phyloP scores from a whole-genome alignment of 2,113 vertebrate species.

The Zootoca vivipara region DNA sequence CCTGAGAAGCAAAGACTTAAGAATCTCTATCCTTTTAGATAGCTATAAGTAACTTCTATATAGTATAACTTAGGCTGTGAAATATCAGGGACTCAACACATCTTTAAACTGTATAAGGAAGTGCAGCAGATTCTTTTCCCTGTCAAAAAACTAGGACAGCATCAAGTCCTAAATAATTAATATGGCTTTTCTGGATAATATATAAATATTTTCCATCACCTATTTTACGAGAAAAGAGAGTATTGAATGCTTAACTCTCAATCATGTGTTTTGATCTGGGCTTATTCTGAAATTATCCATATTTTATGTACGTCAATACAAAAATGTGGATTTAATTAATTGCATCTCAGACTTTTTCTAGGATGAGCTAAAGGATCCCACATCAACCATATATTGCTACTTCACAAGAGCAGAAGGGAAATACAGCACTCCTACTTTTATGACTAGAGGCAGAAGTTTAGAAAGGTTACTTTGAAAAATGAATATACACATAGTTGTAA shows the following conservation, averaged over 20 bases:
- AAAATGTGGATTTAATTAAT: conserved; percentile 58
- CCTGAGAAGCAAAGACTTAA: not conserved
- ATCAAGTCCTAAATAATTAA: conserved; percentile 13
- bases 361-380: conserved; percentile 7
- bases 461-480: not conserved
- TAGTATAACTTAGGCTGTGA: not conserved
- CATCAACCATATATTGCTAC: conserved; percentile 37
- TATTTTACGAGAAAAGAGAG: conserved; percentile 29
- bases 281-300: conserved; percentile 54
- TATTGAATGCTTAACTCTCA: conserved; percentile 45
- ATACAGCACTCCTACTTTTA: not conserved
- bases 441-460: not conserved
- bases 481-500: not conserved
- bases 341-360: conserved; percentile 27
- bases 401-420: not conserved
- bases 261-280: conserved; percentile 47
- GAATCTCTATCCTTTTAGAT: not conserved
- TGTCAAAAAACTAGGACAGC: not conserved
- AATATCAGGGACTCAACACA: not conserved
- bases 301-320: conserved; percentile 53
- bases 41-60: not conserved
- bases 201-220: conserved; percentile 10
- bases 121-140: not conserved
- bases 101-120: not conserved
- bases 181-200: conserved; percentile 12